Evolutionary conservation across 2,888 invertebrate species (phyloP).

Genomic region (Nineta flava): DNA sequence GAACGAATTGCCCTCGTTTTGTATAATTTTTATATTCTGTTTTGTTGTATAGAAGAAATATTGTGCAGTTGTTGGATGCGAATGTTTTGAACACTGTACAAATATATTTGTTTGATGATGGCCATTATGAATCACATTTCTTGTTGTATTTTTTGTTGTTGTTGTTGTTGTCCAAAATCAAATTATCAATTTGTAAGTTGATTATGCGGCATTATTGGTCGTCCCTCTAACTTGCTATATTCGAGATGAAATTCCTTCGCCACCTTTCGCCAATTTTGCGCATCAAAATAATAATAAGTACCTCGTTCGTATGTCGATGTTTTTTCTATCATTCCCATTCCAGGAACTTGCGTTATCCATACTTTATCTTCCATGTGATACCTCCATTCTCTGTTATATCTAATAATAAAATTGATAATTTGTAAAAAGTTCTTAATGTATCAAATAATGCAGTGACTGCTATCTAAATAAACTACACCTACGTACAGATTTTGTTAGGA

Average conservation of each 20-base stretch:
- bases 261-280: constrained; percentile 97
- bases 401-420: constrained; percentile 22
- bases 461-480: not conserved
- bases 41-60: too few species aligned
- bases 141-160: not conserved
- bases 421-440: too few species aligned
- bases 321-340: constrained; percentile 87
- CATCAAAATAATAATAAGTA: constrained; percentile 99
- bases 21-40: too few species aligned
- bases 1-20: too few species aligned
- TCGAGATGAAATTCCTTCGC: constrained; percentile 98
- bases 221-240: constrained; percentile 95
- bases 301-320: constrained; percentile 94
- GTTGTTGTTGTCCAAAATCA: too few species aligned
- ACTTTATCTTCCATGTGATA: constrained; percentile 98
- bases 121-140: not conserved
- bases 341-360: constrained; percentile 96
- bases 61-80: too few species aligned
- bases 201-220: constrained; percentile 47
- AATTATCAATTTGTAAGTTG: constrained; percentile 6
- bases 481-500: not conserved
- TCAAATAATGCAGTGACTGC: too few species aligned
- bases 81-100: too few species aligned
- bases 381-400: constrained; percentile 97
- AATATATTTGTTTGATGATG: not conserved